Percentiles rank a stretch among this genome's conserved stretches.
These are phyloP conservation scores for Grammomys surdaster DNA, from an alignment of 2,113 vertebrate genomes.

Conservation along the genomic window DNA sequence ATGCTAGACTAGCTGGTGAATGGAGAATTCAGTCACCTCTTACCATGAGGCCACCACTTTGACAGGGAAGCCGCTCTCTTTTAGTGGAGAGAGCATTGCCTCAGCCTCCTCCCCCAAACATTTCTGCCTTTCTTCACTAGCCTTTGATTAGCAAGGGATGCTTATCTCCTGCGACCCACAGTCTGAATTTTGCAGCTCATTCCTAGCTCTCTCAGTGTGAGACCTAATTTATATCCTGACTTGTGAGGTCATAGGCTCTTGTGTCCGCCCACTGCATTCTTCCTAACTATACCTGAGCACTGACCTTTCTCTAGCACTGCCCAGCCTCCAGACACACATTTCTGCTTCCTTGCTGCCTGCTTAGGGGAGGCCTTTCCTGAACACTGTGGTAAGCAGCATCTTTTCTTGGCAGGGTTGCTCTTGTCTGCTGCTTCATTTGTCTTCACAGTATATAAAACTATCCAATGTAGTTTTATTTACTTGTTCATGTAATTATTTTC, in stretches of 20 bases:
- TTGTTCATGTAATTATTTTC: constrained; percentile 2
- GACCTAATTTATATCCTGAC: background rate
- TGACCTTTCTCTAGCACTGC: background rate
- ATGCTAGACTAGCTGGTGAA: background rate
- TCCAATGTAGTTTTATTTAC: background rate
- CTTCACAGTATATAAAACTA: background rate
- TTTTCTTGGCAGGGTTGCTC: background rate
- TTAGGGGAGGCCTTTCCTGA: background rate
- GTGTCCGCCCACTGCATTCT: background rate
- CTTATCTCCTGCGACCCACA: background rate
- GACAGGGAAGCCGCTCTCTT: background rate
- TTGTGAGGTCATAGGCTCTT: background rate
- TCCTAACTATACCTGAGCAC: rapidly evolving
- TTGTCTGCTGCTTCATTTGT: background rate
- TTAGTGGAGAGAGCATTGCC: background rate
- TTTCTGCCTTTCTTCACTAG: background rate
- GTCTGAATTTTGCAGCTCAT: background rate
- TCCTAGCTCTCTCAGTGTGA: background rate
- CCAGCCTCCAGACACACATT: background rate
- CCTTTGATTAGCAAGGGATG: background rate
- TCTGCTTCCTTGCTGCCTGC: background rate
- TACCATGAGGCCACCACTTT: too few species aligned
- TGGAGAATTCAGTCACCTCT: background rate
- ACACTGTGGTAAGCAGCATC: too few species aligned
- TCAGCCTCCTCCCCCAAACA: background rate